Evolutionary conservation across 1,140 invertebrate genomes (phyloP), one percentile per base, ranked within the genome.

Genomic region (Drosophila prosaltans): DNA sequence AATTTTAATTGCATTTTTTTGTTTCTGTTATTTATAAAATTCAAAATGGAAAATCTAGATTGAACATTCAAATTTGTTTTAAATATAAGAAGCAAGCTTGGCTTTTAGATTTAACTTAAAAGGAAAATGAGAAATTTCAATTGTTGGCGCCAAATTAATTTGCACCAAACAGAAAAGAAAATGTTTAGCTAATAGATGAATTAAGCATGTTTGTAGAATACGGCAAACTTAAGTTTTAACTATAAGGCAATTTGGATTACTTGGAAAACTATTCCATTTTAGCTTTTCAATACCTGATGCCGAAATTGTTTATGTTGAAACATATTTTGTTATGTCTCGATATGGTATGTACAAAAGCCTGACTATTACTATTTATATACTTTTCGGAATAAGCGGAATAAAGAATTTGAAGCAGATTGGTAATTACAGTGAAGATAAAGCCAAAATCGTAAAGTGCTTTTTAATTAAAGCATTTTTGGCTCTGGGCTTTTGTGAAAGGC

Each of bases 11-110:
- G 32, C 32, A 36, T 45, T 72, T 67, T 67, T 39, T 60, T 45
- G 39, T 70, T 61, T 57, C 68, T 65, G 68, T 65, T 65, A 21
- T 62, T 69, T 45, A 82, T 72, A 71, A 65, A 68, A 60, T 67
- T 84, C 64, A 66, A 84, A 78, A 84, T 85, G 66, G 57, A 70
- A 89, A 90, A 72, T 89, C 85, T 89, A 90, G 48, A 63, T 76
- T 72, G 84, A 84, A 83, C 84, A 90, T 89, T 90, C 80, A 89
- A 90, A 89, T 89, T 89, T 78, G 80, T 85, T 86, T 81, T 80
- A 78, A 74, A 73, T 78, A 75, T 70, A 60, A 78, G 68, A 88
- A 80, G 73, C 72, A 88, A 88, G 83, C 83, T 74, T 43, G 57
- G 57, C 74, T 57, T 58, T 57, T 59, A 43, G 30, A 2, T 16